These are phyloP conservation scores for Campoletis sonorensis DNA, from an alignment of 1,140 invertebrate species.

Conservation along the genomic window DNA sequence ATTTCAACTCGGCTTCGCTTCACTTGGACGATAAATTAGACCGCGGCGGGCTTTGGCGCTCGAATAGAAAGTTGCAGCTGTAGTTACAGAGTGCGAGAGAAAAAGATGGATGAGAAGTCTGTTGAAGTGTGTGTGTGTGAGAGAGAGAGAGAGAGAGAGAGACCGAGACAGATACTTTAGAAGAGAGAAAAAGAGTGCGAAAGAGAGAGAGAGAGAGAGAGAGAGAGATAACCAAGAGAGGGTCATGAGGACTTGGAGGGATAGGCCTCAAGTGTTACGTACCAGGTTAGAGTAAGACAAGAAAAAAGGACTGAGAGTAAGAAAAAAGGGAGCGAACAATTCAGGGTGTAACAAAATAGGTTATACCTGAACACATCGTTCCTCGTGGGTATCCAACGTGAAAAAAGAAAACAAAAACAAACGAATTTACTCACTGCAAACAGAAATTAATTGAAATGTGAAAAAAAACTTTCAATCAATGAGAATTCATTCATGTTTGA, in stretches of 20 bases:
- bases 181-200: not conserved
- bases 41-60: slow-evolving; percentile 34
- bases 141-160: too few relatives aligned
- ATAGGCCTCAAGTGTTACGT: slow-evolving; percentile 13
- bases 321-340: slow-evolving; percentile 15
- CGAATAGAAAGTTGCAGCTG: slow-evolving; percentile 64
- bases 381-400: too few relatives aligned
- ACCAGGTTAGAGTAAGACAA: not conserved
- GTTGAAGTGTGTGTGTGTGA: too few relatives aligned
- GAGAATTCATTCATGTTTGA: too few relatives aligned
- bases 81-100: slow-evolving; percentile 24
- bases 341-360: slow-evolving; percentile 21
- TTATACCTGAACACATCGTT: too few relatives aligned
- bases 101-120: not conserved
- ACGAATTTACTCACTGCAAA: not conserved
- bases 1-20: slow-evolving; percentile 25
- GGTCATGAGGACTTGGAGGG: slow-evolving; percentile 40
- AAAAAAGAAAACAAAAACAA: too few relatives aligned
- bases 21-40: slow-evolving; percentile 60
- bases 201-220: not conserved
- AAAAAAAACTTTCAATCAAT: too few relatives aligned
- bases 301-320: not conserved
- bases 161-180: too few relatives aligned
- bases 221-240: slow-evolving; percentile 11
- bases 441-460: too few relatives aligned